A percentile compares a stretch with the other conserved stretches of the same genome.
These are phyloP conservation scores for Pseudomyrmex concolor DNA, from an alignment of 1,140 invertebrate genomes.

Conservation along the genomic window DNA sequence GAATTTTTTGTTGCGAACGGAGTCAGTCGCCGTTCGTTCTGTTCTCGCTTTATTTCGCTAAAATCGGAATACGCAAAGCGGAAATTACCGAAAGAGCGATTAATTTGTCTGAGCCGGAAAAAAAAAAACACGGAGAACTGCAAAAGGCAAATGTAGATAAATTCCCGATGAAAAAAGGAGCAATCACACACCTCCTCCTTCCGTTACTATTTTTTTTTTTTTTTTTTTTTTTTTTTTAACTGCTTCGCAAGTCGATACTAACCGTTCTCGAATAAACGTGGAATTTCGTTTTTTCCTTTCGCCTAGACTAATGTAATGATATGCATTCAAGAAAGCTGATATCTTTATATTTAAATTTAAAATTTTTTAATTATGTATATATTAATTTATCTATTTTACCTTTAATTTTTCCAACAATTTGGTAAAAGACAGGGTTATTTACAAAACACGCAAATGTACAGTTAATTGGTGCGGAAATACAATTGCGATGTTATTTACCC, in stretches of 20 bases:
- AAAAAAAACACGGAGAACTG: background rate
- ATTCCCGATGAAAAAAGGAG: conserved; percentile 12
- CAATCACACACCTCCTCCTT: background rate
- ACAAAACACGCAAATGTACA: too few species aligned
- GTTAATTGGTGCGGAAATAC: too few species aligned
- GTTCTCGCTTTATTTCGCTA: conserved; percentile 26
- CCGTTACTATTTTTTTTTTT: conserved; percentile 18
- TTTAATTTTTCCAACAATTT: too few species aligned
- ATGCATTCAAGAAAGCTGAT: too few species aligned
- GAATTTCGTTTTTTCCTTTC: background rate
- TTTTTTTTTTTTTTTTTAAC: conserved; percentile 31
- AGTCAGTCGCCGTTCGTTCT: conserved; percentile 26
- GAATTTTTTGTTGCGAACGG: conserved; percentile 6
- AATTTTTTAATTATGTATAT: too few species aligned
- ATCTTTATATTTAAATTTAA: too few species aligned
- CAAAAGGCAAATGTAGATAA: conserved; percentile 21
- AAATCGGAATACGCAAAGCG: conserved; percentile 49
- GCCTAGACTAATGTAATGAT: background rate
- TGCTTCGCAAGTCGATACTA: conserved; percentile 18
- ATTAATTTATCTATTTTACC: too few species aligned
- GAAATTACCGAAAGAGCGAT: conserved; percentile 61
- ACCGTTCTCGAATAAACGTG: conserved; percentile 8
- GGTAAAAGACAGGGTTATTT: too few species aligned
- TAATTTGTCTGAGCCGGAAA: conserved; percentile 49
- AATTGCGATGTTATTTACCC: background rate